Conservation (phyloP, 2,888 invertebrate species). For the Alsophila aescularia region DNA sequence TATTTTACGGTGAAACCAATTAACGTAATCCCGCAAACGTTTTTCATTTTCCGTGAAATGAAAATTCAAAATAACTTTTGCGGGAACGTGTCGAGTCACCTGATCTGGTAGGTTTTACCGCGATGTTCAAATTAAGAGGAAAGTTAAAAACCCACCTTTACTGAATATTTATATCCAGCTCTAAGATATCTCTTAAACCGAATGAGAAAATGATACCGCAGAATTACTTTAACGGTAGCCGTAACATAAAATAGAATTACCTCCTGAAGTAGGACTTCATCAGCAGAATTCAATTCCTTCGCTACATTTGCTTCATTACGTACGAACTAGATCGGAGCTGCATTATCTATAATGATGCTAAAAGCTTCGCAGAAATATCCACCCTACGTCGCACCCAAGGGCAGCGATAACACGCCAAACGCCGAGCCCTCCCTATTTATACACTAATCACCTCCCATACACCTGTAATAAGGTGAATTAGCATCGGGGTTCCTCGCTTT, state of each 20-base stretch:
- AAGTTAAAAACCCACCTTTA: not conserved
- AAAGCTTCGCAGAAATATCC: constrained; percentile 21
- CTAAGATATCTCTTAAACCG: constrained; percentile 25
- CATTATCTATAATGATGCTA: constrained; percentile 29
- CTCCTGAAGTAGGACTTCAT: constrained; percentile 28
- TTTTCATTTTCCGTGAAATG: constrained; percentile 23
- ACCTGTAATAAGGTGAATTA: constrained; percentile 28
- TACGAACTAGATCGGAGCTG: constrained; percentile 34
- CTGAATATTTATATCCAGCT: not conserved
- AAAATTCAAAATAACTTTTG: constrained; percentile 26
- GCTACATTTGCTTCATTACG: constrained; percentile 37
- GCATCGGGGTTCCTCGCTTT: constrained; percentile 13
- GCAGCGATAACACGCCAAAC: constrained; percentile 7
- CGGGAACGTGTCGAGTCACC: constrained; percentile 10
- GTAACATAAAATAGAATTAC: constrained; percentile 37
- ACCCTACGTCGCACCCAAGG: not conserved
- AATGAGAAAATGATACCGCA: constrained; percentile 29
- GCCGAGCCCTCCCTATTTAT: constrained; percentile 19
- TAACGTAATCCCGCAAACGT: constrained; percentile 30
- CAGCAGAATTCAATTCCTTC: constrained; percentile 36
- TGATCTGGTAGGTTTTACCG: constrained; percentile 4
- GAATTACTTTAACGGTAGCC: constrained; percentile 27
- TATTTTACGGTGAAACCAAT: constrained; percentile 42
- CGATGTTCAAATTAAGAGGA: constrained; percentile 7
- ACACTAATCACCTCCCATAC: constrained; percentile 25